Evolutionary conservation across 2,113 vertebrate genomes (phyloP).

Genomic region (Peromyscus leucopus): DNA sequence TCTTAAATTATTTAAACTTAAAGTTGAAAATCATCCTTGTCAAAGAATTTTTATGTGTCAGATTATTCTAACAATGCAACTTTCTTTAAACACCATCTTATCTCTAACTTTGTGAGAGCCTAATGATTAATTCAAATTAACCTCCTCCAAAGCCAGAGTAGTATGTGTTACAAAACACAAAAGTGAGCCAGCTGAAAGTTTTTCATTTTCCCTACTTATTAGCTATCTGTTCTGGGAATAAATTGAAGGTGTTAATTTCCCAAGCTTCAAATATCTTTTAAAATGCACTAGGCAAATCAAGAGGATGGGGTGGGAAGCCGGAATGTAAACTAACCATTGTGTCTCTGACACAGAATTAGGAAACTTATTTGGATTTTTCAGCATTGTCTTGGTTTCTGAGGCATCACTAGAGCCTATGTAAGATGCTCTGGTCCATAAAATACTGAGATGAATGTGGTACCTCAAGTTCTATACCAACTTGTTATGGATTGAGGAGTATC

Average conservation of each 20-base stretch:
- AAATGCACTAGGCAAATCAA: slow-evolving; percentile 15
- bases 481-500: not conserved
- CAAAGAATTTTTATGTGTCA: not conserved
- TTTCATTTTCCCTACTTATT: slow-evolving; percentile 76
- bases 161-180: slow-evolving; percentile 70
- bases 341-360: slow-evolving; percentile 34
- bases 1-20: slow-evolving; percentile 15
- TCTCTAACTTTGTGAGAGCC: slow-evolving; percentile 48
- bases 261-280: slow-evolving; percentile 71
- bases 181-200: slow-evolving; percentile 61
- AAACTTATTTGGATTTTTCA: slow-evolving; percentile 12
- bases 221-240: slow-evolving; percentile 74
- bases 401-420: not conserved
- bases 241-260: slow-evolving; percentile 71
- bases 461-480: not conserved
- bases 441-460: not conserved
- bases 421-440: not conserved
- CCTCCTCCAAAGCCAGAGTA: slow-evolving; percentile 66
- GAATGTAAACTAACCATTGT: slow-evolving; percentile 7
- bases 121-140: slow-evolving; percentile 79
- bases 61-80: slow-evolving; percentile 61
- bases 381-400: not conserved
- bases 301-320: not conserved
- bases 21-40: not conserved
- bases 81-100: slow-evolving; percentile 66